Evolutionary conservation across 1,140 invertebrate genomes (phyloP), one percentile per base, ranked within the genome.

Genomic region (Amyelois transitella): DNA sequence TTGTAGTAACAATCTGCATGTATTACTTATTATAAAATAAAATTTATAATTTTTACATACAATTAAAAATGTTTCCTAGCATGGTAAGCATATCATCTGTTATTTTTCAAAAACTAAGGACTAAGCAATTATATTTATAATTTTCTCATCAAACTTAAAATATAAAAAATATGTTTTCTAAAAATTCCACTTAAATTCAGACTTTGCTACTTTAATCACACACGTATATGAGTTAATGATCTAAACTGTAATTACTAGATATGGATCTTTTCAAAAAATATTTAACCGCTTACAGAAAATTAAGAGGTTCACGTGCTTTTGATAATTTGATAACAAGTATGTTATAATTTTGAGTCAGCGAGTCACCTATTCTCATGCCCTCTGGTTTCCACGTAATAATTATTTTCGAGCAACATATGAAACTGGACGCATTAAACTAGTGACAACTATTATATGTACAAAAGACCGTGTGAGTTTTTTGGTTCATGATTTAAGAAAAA

Each of bases 291-390:
- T 81, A 72, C 78, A 68, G 62, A 69, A 83, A 87, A 86, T 88
- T 86, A 87, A 87, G 73, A 76, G 71, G 64, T 77, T 75, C 72
- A 86, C 85, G 85, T 86, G 81, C 71, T 70, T 81, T 79, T 85
- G 85, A 86, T 88, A 86, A 82, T 86, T 83, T 88, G 85, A 88
- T 88, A 88, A 88, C 82, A 64, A 64, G 64, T 72, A 59, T 64
- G 62, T 55, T 43, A 45, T 18, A 62, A 43, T 72, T 81, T 88
- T 51, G 55, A 28, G 22, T 44, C 51, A 49, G 21, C 2, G 32
- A 14, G 32, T 38, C 32, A 38, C 32, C 32, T n/a, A 62, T 81
- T 85, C 83, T 64, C 78, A 81, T 83, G 80, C 72, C 74, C 81
- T 72, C 66, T 73, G n/a, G 32, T 4, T 38, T 38, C 12, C 32